Percentiles rank a stretch among this genome's conserved stretches.
Evolutionary conservation across 2,888 invertebrate genomes (phyloP).

Genomic region (Hypercompe scribonia): DNA sequence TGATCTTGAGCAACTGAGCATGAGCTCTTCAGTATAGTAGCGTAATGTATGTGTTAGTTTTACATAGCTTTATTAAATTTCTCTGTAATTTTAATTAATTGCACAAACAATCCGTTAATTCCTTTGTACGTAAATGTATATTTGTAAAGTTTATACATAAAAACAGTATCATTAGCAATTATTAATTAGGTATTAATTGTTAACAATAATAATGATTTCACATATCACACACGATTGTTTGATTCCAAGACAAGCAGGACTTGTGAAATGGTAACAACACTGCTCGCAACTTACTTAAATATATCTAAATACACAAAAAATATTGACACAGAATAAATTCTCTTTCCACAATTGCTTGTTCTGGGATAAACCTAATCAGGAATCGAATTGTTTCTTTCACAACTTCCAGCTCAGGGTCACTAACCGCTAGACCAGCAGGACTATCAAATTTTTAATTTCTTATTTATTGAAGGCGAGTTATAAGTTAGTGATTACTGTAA

Average conservation of each 20-base stretch:
- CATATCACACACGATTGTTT: background rate
- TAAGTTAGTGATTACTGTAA: background rate
- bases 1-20: slow-evolving; percentile 33
- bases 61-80: too few species aligned
- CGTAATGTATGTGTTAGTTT: background rate
- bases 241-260: background rate
- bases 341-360: background rate
- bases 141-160: too few species aligned
- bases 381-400: background rate
- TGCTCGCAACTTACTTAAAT: background rate
- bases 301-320: background rate
- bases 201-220: background rate
- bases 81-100: too few species aligned
- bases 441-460: background rate
- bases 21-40: background rate
- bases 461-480: background rate
- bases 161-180: background rate
- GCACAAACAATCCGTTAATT: too few species aligned
- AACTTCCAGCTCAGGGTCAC: background rate
- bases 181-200: background rate
- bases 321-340: background rate
- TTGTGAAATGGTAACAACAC: background rate
- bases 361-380: background rate
- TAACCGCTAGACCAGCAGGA: background rate
- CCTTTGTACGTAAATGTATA: too few species aligned